phyloP scores from a whole-genome alignment of 2,113 vertebrate species.

The Tetrao urogallus region DNA sequence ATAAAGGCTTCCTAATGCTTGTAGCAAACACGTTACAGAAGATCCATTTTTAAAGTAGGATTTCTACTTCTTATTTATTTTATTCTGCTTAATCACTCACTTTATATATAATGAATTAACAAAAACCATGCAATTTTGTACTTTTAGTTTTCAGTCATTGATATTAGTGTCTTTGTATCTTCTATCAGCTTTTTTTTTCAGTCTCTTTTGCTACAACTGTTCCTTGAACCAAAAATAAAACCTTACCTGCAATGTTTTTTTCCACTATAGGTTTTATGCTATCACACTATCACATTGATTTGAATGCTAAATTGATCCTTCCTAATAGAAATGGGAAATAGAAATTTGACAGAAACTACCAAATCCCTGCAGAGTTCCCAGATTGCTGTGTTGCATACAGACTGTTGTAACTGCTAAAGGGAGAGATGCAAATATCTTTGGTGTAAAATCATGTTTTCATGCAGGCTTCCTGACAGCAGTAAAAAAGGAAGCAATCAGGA shows the following conservation, averaged over 20 bases:
- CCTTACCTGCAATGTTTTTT: neutral
- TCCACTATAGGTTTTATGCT: neutral
- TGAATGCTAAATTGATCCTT: constrained; percentile 42
- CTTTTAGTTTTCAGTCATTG: neutral
- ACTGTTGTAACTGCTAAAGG: constrained; percentile 20
- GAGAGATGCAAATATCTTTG: neutral
- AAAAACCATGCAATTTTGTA: neutral
- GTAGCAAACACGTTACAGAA: neutral
- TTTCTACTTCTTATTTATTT: neutral
- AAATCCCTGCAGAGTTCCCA: neutral
- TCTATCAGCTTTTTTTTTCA: neutral
- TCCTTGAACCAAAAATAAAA: constrained; percentile 23
- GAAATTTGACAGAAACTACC: constrained; percentile 12
- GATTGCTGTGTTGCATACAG: constrained; percentile 15
- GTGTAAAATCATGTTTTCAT: constrained; percentile 29
- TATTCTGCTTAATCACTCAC: neutral
- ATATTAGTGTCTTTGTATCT: neutral
- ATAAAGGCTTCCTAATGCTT: accelerated
- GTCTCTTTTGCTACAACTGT: neutral
- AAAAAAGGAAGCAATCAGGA: constrained; percentile 8
- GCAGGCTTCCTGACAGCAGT: constrained; percentile 10
- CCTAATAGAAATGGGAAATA: constrained; percentile 28
- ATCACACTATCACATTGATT: neutral
- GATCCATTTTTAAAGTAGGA: neutral
- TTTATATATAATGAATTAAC: neutral